A percentile compares a stretch with the other conserved stretches of the same genome.
Evolutionary conservation across 2,888 invertebrate species (phyloP).

Genomic region (Agrochola litura): DNA sequence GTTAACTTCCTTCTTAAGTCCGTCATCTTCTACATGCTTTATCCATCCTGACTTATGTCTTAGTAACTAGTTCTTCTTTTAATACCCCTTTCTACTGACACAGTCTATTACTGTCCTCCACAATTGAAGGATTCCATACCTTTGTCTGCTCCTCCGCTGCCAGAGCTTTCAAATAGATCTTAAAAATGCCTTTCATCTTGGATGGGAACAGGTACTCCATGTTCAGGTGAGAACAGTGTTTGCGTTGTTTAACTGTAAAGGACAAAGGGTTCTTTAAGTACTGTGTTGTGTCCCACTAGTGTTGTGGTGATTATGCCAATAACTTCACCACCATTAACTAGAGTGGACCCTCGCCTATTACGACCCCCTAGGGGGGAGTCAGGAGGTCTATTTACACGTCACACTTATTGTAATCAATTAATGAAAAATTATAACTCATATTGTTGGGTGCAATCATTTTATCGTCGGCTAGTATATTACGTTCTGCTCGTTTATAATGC

Average conservation of each 20-base stretch:
- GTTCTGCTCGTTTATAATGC: constrained; percentile 17
- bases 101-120: neutral
- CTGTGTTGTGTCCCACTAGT: constrained; percentile 11
- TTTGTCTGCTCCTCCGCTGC: neutral
- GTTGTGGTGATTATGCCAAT: constrained; percentile 48
- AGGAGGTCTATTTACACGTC: constrained; percentile 43
- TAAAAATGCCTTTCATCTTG: neutral
- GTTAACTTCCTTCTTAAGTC: neutral
- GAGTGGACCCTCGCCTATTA: constrained; percentile 52
- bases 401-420: constrained; percentile 56
- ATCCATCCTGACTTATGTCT: neutral
- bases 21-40: neutral
- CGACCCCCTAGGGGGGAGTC: constrained; percentile 19
- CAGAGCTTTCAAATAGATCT: neutral
- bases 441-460: constrained; percentile 43
- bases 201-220: neutral
- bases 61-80: neutral
- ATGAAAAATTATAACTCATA: constrained; percentile 47
- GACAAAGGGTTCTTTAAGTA: neutral
- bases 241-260: neutral
- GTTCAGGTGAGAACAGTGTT: neutral
- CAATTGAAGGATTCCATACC: neutral
- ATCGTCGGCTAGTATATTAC: constrained; percentile 20
- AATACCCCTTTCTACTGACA: neutral
- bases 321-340: constrained; percentile 43